These are phyloP conservation scores for Pollenia labialis DNA, from an alignment of 2,888 invertebrate genomes.

Conservation along the genomic window DNA sequence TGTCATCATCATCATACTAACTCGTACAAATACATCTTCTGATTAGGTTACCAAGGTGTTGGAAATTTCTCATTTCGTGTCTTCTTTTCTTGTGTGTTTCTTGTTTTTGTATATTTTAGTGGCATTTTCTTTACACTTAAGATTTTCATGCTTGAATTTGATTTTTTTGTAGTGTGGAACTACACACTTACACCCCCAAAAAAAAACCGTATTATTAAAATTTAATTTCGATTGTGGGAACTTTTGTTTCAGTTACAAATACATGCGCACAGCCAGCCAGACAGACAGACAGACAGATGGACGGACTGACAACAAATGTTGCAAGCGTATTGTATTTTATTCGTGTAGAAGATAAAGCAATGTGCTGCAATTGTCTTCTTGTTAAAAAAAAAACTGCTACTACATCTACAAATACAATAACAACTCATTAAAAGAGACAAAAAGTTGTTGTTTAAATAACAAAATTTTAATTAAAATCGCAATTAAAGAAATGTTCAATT, in stretches of 20 bases:
- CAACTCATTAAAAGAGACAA: slow-evolving; percentile 18
- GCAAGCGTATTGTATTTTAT: slow-evolving; percentile 8
- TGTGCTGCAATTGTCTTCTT: slow-evolving; percentile 58
- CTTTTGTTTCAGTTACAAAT: slow-evolving; percentile 19
- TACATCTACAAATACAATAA: slow-evolving; percentile 12
- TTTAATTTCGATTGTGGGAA: slow-evolving; percentile 69
- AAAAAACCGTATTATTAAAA: slow-evolving; percentile 41
- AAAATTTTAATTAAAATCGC: slow-evolving; percentile 36
- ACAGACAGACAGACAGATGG: slow-evolving; percentile 1
- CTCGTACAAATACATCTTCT: slow-evolving; percentile 39
- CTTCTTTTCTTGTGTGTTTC: neutral
- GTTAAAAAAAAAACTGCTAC: neutral
- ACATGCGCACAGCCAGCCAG: neutral
- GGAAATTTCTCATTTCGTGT: slow-evolving; percentile 46
- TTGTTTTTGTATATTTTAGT: neutral
- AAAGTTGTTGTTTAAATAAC: slow-evolving; percentile 15
- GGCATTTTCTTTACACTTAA: slow-evolving; percentile 13
- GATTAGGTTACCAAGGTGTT: slow-evolving; percentile 72
- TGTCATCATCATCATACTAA: neutral
- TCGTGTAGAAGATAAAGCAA: slow-evolving; percentile 16
- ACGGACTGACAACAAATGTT: slow-evolving; percentile 5
- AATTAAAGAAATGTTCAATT: slow-evolving; percentile 39
- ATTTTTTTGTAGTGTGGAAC: neutral
- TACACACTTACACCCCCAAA: slow-evolving; percentile 53
- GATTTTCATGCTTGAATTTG: slow-evolving; percentile 47